Base-by-base conservation (phyloP, 2,888 invertebrate species). In the Heliconius cydno region DNA sequence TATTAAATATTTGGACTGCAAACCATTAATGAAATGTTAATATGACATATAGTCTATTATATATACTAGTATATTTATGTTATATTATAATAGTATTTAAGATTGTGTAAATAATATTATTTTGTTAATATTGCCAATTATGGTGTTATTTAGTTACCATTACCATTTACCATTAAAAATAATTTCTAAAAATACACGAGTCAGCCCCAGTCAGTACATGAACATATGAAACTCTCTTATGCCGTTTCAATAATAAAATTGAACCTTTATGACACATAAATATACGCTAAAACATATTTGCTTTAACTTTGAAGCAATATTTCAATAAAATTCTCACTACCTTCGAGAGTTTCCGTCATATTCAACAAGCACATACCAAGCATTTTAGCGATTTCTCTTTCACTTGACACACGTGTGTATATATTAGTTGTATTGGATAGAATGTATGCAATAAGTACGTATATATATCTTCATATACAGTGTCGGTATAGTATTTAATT, bases 311-410 rank as follows among this genome's bases (percentile, higher is more conserved):
- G 60, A 73, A 73, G 57, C 28, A 38, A 34, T 34, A 34, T 60
- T 73, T 73, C n/a, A 73, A 73, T 73, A 73, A 73, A 73, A 60
- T 60, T 73, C 73, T 73, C 30, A 38, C 34, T 34, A 9, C n/a
- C 73, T 73, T 60, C 60, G 60, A 73, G 73, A 57, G 13, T 73
- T 60, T 34, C 38, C 15, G 34, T 34, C 7, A 25, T 73, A 57
- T 73, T 73, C 38, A 73, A 73, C 57, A 38, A 73, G 73, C 60
- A 60, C 7, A 38, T 73, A 73, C 60, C 60, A 25, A 60, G 38
- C 22, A 73, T 73, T 73, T 38, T 13, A n/a, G 73, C 38, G 73
- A 73, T 60, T 73, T 73, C 60, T 25, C 57, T 60, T n/a, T 73
- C 7, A n/a, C 15, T 57, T 60, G 13, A 38, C 3, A 68, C 13